Evolutionary conservation across 2,797 vertebrate genomes (phyloP), one percentile per base, ranked within the genome.

Genomic region (Phoeniculus purpureus): DNA sequence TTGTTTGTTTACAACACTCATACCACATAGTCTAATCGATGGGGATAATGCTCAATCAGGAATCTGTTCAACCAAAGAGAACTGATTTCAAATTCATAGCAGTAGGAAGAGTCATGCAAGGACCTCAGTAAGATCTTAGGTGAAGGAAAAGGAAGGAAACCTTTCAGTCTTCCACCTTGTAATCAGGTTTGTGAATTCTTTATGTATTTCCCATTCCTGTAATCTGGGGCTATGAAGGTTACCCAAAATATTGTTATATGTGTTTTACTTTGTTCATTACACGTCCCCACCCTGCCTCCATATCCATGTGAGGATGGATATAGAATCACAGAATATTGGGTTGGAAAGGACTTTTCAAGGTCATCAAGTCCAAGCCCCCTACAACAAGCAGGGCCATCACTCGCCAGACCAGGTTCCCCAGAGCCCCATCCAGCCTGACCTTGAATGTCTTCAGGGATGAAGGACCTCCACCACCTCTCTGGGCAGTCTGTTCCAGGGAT

Each of bases 1-100:
- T 93, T 92, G 12, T 76, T 92, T 76, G 85, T 66, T 54, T 70
- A 71, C 86, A 94, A 84, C 15, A 68, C 15, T 78, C 73, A 27
- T 62, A 79, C n/a, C 15, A 20, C 73, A 61, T 20, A 56, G 22
- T 78, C 32, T 40, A 71, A 32, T 83, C 90, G 52, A 79, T 87
- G 1, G 1, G 75, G 66, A 27, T 27, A 43, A n/a, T 88, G 47
- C 32, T 62, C 93, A 56, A 76, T 20, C 32, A 77, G 66, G 66
- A 67, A 77, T 71, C 55, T 55, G 21, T 67, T 94, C 91, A 89
- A 52, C 74, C 64, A 54, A n/a, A 68, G 52, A 86, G 68, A 77
- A 71, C n/a, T 89, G 75, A 68, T 90, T 93, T 92, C 34, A 73
- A 60, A 37, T 29, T 81, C 50, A 58, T 55, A 47, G 51, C 79